These are phyloP conservation scores for Trematomus bernacchii DNA, from an alignment of 2,797 vertebrate genomes.

Conservation along the genomic window DNA sequence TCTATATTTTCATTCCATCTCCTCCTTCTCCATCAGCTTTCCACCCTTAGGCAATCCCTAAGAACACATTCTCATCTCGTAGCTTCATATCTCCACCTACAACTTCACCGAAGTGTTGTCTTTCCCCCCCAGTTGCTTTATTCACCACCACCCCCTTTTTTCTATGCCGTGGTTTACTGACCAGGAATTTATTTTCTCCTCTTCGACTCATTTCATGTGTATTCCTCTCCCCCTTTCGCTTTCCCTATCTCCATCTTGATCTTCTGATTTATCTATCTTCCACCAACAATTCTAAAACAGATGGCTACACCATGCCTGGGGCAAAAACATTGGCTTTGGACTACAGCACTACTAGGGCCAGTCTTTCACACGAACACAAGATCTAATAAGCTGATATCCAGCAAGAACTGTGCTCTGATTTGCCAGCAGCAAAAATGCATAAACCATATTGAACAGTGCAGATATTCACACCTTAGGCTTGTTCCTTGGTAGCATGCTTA, in stretches of 20 bases:
- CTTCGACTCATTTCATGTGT: conserved; percentile 29
- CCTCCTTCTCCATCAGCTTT: conserved; percentile 53
- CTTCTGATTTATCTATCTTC: conserved; percentile 76
- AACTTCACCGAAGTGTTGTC: conserved; percentile 49
- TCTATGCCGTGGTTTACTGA: conserved; percentile 36
- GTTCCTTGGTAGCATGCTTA: conserved; percentile 74
- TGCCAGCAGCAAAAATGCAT: conserved; percentile 76
- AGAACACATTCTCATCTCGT: conserved; percentile 64
- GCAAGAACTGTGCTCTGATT: conserved; percentile 68
- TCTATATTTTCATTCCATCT: conserved; percentile 64
- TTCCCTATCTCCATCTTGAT: conserved; percentile 73
- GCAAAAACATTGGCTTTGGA: conserved; percentile 82
- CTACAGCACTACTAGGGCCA: conserved; percentile 65
- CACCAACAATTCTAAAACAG: conserved; percentile 80
- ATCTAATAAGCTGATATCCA: conserved; percentile 81
- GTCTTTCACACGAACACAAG: conserved; percentile 71
- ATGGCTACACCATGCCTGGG: conserved; percentile 80
- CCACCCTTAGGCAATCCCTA: conserved; percentile 62
- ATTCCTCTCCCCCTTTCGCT: conserved; percentile 26
- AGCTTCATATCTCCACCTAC: conserved; percentile 53
- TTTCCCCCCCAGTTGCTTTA: conserved; percentile 47
- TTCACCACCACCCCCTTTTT: conserved; percentile 10
- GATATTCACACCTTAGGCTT: conserved; percentile 77
- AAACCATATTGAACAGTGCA: conserved; percentile 71
- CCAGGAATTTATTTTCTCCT: conserved; percentile 59